Conservation (phyloP, 2,797 vertebrate species). For the Hapalemur alaotrensis region DNA sequence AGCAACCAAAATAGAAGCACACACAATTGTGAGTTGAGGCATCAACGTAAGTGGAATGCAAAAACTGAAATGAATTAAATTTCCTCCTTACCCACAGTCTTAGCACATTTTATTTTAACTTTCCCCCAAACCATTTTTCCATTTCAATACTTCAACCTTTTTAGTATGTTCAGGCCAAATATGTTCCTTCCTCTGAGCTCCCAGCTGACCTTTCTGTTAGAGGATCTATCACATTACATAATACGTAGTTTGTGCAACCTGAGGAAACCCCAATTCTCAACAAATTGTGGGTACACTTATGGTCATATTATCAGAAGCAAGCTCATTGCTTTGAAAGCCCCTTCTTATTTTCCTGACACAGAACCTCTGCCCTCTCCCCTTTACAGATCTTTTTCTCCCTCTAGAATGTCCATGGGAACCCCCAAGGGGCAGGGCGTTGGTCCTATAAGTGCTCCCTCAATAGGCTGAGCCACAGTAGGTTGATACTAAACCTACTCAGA, state of each 20-base stretch:
- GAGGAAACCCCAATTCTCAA: not conserved
- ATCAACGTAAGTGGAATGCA: not conserved
- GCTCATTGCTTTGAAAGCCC: not conserved
- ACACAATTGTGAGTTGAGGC: not conserved
- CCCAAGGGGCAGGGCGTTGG: fast-evolving
- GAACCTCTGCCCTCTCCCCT: not conserved
- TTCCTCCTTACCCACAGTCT: not conserved
- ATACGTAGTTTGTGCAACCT: not conserved
- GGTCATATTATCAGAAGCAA: not conserved
- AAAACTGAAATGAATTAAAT: not conserved
- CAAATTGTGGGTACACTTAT: not conserved
- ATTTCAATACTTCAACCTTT: not conserved
- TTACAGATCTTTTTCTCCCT: not conserved
- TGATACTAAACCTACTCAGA: not conserved
- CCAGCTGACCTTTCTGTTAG: not conserved
- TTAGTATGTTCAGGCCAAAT: not conserved
- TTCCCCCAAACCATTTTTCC: not conserved
- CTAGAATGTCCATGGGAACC: not conserved
- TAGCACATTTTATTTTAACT: not conserved
- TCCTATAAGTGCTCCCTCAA: not conserved
- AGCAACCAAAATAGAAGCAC: not conserved
- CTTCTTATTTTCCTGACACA: not conserved
- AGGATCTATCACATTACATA: not conserved
- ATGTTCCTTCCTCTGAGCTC: not conserved
- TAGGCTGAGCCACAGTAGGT: not conserved